phyloP scores from a whole-genome alignment of 2,888 invertebrate species.

The Caenorhabditis plicata region DNA sequence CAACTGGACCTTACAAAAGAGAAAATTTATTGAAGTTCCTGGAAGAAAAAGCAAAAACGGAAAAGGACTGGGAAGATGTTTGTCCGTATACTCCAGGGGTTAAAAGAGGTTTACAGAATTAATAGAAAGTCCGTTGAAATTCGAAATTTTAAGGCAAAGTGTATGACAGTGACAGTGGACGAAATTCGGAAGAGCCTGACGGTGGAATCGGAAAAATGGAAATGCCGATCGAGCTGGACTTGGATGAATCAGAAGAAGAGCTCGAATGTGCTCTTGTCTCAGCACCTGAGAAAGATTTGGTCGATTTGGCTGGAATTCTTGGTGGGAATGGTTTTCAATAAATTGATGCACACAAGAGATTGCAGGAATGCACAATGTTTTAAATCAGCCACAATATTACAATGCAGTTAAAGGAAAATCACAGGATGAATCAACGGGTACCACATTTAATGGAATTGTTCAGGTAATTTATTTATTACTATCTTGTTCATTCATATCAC shows the following conservation, averaged over 20 bases:
- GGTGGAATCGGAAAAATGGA: conserved; percentile 40
- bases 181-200: conserved; percentile 31
- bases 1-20: conserved; percentile 87
- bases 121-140: conserved; percentile 2
- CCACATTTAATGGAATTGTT: conserved; percentile 51
- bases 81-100: conserved; percentile 90
- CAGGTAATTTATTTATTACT: conserved; percentile 12
- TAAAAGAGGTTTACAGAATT: conserved; percentile 74
- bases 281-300: conserved; percentile 93
- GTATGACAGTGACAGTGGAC: conserved; percentile 43
- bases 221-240: conserved; percentile 65
- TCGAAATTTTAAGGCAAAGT: conserved; percentile 23
- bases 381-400: conserved; percentile 99
- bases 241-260: conserved; percentile 58
- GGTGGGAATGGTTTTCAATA: conserved; percentile 27
- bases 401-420: conserved; percentile 74
- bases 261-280: conserved; percentile 84
- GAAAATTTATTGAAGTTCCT: conserved; percentile 93
- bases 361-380: conserved; percentile 98
- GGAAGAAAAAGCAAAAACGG: conserved; percentile 95
- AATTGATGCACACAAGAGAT: conserved; percentile 66
- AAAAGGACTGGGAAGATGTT: conserved; percentile 92
- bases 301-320: conserved; percentile 86
- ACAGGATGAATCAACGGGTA: conserved; percentile 63
- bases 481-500: too few species aligned